A percentile compares a stretch with the other conserved stretches of the same genome.
Evolutionary conservation across 2,113 vertebrate genomes (phyloP).

Genomic region (Entosphenus tridentatus): DNA sequence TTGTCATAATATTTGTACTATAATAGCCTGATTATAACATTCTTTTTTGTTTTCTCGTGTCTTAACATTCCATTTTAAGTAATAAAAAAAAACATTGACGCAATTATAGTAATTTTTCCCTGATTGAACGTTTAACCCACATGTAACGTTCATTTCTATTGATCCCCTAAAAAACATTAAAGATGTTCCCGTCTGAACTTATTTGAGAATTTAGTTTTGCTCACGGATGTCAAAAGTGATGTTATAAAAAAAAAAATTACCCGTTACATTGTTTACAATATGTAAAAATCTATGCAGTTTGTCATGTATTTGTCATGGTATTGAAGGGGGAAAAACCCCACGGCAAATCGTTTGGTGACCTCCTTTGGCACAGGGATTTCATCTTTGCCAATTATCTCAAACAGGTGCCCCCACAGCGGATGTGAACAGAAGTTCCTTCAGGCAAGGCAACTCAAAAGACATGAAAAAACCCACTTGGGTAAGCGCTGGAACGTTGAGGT

Average conservation of each 20-base stretch:
- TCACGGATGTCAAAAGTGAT: neutral
- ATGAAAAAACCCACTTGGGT: constrained; percentile 3
- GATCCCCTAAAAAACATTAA: too few species aligned
- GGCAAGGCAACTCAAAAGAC: neutral
- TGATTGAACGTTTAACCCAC: too few species aligned
- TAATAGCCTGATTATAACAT: neutral
- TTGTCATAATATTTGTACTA: neutral
- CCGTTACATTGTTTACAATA: neutral
- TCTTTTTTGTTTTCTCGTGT: neutral
- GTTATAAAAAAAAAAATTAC: neutral
- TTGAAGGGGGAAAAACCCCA: too few species aligned
- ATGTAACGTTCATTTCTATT: too few species aligned
- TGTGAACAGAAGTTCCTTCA: neutral
- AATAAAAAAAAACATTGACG: too few species aligned
- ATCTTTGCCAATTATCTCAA: neutral
- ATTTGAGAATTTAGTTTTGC: too few species aligned
- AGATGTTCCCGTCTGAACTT: too few species aligned
- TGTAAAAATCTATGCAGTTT: neutral
- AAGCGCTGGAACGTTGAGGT: neutral
- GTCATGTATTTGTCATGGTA: too few species aligned
- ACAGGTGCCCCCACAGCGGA: neutral
- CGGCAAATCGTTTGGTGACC: too few species aligned
- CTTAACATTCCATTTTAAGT: neutral
- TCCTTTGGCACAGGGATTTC: neutral
- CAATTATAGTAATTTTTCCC: too few species aligned